Evolutionary conservation across 2,888 invertebrate genomes (phyloP).

Genomic region (Tenthredo amoena): DNA sequence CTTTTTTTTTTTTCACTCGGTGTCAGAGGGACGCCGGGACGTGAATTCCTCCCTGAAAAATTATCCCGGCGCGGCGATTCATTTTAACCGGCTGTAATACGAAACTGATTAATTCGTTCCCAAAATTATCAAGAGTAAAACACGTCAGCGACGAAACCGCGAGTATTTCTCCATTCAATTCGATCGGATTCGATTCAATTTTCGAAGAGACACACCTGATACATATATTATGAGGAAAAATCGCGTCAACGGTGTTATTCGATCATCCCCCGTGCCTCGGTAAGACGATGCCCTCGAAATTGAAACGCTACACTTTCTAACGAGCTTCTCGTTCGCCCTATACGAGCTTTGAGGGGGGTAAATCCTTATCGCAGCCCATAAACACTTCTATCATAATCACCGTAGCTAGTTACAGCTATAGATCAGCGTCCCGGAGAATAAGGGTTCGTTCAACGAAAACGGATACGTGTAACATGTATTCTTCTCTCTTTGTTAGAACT

Average conservation of each 20-base stretch:
- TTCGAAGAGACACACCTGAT: neutral
- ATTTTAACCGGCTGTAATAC: neutral
- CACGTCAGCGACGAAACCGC: neutral
- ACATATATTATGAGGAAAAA: conserved; percentile 4
- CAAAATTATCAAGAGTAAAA: neutral
- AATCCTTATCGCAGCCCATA: neutral
- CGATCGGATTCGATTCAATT: neutral
- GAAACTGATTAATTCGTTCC: neutral
- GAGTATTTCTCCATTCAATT: neutral
- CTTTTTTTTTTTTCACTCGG: neutral
- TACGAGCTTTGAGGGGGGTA: neutral
- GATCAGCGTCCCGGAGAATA: neutral
- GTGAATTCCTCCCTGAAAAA: neutral
- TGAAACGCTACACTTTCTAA: conserved; percentile 44
- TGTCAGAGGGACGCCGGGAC: neutral
- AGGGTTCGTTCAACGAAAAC: neutral
- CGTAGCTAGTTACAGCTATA: neutral
- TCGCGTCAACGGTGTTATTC: conserved; percentile 37
- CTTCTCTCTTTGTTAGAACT: neutral
- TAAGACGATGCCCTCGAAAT: conserved; percentile 38
- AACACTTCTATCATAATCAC: neutral
- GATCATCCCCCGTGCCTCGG: neutral
- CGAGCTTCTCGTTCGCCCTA: conserved; percentile 9
- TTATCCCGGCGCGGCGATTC: neutral
- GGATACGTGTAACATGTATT: neutral